Evolutionary conservation across 2,888 invertebrate genomes (phyloP), one percentile per base, ranked within the genome.

Genomic region (Spialia ferax): DNA sequence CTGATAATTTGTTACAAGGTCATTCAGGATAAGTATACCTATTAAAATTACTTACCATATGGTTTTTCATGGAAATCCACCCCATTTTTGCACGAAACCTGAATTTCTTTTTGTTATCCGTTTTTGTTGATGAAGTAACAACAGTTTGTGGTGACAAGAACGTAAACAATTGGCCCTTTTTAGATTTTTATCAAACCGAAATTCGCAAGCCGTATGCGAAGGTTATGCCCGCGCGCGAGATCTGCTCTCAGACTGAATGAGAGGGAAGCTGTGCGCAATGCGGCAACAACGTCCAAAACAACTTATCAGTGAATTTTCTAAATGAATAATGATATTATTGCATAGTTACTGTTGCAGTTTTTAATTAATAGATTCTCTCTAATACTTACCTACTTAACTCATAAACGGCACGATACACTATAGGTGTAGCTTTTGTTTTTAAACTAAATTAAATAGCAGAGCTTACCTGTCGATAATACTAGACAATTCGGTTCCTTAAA

Each of bases 221-320:
- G 90, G 90, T 92, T 92, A 91, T 89, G 88, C 87, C 82, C 78
- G 78, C 76, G 83, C 80, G 77, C 82, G 88, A 89, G 89, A 91
- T 90, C 83, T 86, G 77, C 81, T 86, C 89, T 82, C 82, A 82
- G 83, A 92, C 91, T 89, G 90, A 88, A 83, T 69, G 71, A 73
- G 68, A 74, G 84, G 91, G 93, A 92, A 84, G 93, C 92, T 92
- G 92, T 93, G 93, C 93, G 93, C 93, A 93, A 82, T 93, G 93
- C 93, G 93, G 85, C 88, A 93, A 79, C 79, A 84, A 81, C 80
- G 77, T 77, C 80, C 78, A 81, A 82, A 83, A 83, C 45, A 68
- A 68, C 55, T 22, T 79, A 84, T 69, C 29, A 22, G 15, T 38
- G 57, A 65, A 32, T 62, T 50, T 69, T 32, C 0, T 15, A 50